phyloP scores from a whole-genome alignment of 2,888 invertebrate species.

The Pheosia gnoma region DNA sequence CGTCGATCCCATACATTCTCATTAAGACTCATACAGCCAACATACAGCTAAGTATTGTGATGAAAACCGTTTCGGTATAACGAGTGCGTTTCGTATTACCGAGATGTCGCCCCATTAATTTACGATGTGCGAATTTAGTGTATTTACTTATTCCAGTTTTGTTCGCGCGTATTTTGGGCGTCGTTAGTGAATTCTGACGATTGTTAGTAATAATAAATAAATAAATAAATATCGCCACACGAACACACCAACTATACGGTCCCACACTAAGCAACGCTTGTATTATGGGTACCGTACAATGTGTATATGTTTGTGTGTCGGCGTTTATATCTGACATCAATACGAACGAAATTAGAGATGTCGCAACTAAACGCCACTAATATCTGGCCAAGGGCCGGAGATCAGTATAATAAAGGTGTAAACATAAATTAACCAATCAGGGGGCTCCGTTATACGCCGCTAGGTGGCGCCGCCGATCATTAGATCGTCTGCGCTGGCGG shows the following conservation, averaged over 20 bases:
- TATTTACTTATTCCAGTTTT: conserved; percentile 5
- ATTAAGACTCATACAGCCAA: conserved; percentile 28
- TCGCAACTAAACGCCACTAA: conserved; percentile 4
- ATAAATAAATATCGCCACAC: not conserved
- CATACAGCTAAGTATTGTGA: conserved; percentile 21
- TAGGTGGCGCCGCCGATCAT: conserved; percentile 69
- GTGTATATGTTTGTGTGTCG: not conserved
- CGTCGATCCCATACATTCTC: conserved; percentile 35
- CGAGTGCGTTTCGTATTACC: not conserved
- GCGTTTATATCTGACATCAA: not conserved
- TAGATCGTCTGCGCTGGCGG: conserved; percentile 60
- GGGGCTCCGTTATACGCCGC: conserved; percentile 61
- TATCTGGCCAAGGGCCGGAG: conserved; percentile 15
- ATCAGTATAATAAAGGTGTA: conserved; percentile 62
- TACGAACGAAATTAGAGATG: conserved; percentile 2
- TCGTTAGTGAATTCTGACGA: conserved; percentile 1
- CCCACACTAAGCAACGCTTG: no score
- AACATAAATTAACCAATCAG: conserved; percentile 76
- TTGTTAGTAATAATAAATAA: not conserved
- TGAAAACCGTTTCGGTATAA: conserved; percentile 10
- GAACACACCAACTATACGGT: no score
- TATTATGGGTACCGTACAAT: no score
- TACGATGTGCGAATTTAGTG: conserved; percentile 5
- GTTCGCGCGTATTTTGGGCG: not conserved
- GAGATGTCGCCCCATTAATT: conserved; percentile 2